Conservation (phyloP, 2,797 vertebrate species). For the Tragelaphus eurycerus region DNA sequence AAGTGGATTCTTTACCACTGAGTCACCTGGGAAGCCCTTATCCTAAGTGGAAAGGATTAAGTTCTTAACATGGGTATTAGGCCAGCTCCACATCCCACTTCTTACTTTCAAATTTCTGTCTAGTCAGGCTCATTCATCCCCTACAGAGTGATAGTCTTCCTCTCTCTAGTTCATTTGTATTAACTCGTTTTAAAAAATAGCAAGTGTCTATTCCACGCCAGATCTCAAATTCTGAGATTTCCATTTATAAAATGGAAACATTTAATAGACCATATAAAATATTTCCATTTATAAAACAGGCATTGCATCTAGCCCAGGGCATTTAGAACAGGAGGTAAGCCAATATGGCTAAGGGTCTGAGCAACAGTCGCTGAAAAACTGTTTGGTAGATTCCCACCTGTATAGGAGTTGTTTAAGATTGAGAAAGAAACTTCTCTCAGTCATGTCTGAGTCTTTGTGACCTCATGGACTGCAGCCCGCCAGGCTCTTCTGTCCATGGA, state of each 20-base stretch:
- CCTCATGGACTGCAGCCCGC: background rate
- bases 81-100: background rate
- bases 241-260: background rate
- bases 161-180: background rate
- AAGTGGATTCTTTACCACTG: background rate
- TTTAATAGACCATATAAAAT: background rate
- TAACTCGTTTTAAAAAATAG: background rate
- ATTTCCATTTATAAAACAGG: background rate
- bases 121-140: background rate
- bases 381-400: background rate
- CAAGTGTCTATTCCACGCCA: background rate
- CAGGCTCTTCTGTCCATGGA: background rate
- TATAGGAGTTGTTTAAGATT: background rate
- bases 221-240: background rate
- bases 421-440: background rate
- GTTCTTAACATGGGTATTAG: background rate
- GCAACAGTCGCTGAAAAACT: background rate
- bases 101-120: slow-evolving; percentile 21
- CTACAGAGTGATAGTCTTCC: background rate
- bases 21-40: background rate
- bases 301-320: background rate
- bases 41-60: background rate
- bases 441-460: background rate
- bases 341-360: background rate
- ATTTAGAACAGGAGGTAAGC: background rate